Evolutionary conservation across 1,140 invertebrate species (phyloP).

Genomic region (Drosophila navojoa): DNA sequence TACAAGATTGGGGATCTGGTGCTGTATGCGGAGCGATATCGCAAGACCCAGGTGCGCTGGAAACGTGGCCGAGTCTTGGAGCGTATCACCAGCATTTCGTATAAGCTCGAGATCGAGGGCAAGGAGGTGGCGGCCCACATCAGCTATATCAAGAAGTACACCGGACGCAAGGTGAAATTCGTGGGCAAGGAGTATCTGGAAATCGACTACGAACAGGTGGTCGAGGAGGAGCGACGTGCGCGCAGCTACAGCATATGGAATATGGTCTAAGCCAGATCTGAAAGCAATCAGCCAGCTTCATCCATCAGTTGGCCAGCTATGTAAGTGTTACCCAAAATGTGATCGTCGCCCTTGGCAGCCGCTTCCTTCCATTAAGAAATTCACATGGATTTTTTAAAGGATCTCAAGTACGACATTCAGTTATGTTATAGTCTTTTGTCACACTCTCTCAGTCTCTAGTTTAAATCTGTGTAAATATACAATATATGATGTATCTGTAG

Average conservation of each 20-base stretch:
- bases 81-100: constrained; percentile 80
- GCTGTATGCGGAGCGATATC: constrained; percentile 74
- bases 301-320: not conserved
- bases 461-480: constrained; percentile 41
- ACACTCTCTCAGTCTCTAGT: constrained; percentile 19
- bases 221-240: constrained; percentile 73
- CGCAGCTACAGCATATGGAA: constrained; percentile 83
- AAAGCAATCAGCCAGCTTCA: not conserved
- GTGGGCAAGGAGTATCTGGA: constrained; percentile 82
- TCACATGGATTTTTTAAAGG: constrained; percentile 69
- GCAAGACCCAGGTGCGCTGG: constrained; percentile 79
- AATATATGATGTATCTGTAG: constrained; percentile 13
- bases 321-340: constrained; percentile 42
- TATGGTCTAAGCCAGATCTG: constrained; percentile 57
- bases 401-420: constrained; percentile 77
- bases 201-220: constrained; percentile 81
- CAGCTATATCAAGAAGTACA: constrained; percentile 80
- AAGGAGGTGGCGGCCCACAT: constrained; percentile 78
- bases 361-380: constrained; percentile 45
- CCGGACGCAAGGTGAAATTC: constrained; percentile 76
- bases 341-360: constrained; percentile 37
- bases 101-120: constrained; percentile 76
- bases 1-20: constrained; percentile 76
- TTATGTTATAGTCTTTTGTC: constrained; percentile 64
- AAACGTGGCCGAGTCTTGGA: constrained; percentile 72